phyloP scores from a whole-genome alignment of 1,140 invertebrate species.

The Bradysia coprophila region DNA sequence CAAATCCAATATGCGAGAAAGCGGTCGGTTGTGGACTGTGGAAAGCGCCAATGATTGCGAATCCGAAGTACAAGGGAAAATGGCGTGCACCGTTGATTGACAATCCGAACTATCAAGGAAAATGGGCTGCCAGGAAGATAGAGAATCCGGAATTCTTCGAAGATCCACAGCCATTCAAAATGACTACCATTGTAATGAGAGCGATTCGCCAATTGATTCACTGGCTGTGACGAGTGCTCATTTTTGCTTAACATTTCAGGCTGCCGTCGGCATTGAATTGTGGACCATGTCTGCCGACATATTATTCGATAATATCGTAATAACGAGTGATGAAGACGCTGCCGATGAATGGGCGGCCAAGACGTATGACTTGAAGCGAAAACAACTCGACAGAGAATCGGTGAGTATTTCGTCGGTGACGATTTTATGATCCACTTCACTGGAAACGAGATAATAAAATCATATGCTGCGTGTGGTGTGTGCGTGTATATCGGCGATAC shows the following conservation, averaged over 20 bases:
- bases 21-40: constrained; percentile 84
- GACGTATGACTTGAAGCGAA: constrained; percentile 71
- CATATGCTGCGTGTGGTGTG: too few species aligned
- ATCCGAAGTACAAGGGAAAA: constrained; percentile 82
- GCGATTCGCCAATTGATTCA: background rate
- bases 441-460: too few species aligned
- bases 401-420: constrained; percentile 33
- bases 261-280: constrained; percentile 84
- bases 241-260: constrained; percentile 28
- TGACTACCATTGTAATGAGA: constrained; percentile 84
- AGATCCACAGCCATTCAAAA: constrained; percentile 75
- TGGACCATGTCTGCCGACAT: constrained; percentile 96
- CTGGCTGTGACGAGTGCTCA: background rate
- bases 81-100: constrained; percentile 81
- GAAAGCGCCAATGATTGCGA: constrained; percentile 68
- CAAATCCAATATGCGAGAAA: constrained; percentile 74
- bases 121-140: constrained; percentile 77
- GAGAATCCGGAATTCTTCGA: constrained; percentile 87
- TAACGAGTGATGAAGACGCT: constrained; percentile 67
- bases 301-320: constrained; percentile 87
- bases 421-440: background rate
- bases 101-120: constrained; percentile 90
- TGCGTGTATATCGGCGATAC: background rate
- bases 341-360: constrained; percentile 64
- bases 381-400: constrained; percentile 55